Percentiles rank a stretch among this genome's conserved stretches.
These are phyloP conservation scores for Lanius ludovicianus DNA, from an alignment of 2,113 vertebrate genomes.

Conservation along the genomic window DNA sequence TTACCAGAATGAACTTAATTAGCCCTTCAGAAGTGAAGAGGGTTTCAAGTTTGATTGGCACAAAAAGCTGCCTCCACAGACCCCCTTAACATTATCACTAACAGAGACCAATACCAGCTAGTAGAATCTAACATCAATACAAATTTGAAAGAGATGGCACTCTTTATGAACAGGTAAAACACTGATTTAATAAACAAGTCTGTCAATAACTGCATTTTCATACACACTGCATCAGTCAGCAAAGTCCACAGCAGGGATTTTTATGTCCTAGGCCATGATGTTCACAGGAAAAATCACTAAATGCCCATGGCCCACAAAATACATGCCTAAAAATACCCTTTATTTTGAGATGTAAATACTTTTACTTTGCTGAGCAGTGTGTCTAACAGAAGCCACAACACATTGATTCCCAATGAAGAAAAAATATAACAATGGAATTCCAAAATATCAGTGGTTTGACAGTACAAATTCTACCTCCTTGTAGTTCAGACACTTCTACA, in stretches of 20 bases:
- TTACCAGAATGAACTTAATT: not conserved
- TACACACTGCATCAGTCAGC: not conserved
- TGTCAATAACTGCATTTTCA: not conserved
- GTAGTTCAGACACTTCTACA: not conserved
- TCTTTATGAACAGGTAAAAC: not conserved
- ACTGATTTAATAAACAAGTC: not conserved
- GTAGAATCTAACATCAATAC: not conserved
- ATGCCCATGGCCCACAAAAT: not conserved
- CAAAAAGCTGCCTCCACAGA: not conserved
- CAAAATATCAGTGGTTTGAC: not conserved
- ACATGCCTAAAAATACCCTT: accelerated
- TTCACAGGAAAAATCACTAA: not conserved
- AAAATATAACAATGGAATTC: not conserved
- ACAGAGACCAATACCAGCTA: not conserved
- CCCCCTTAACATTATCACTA: not conserved
- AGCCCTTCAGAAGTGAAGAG: not conserved
- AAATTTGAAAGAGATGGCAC: not conserved
- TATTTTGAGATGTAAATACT: not conserved
- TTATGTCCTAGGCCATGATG: not conserved
- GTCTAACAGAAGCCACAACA: not conserved
- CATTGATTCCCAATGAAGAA: not conserved
- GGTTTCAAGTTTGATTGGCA: not conserved
- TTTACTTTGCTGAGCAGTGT: not conserved
- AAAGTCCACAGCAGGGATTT: not conserved
- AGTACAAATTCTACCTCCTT: not conserved